Conservation (phyloP, 2,797 vertebrate species). For the Spinus olivaceus region DNA sequence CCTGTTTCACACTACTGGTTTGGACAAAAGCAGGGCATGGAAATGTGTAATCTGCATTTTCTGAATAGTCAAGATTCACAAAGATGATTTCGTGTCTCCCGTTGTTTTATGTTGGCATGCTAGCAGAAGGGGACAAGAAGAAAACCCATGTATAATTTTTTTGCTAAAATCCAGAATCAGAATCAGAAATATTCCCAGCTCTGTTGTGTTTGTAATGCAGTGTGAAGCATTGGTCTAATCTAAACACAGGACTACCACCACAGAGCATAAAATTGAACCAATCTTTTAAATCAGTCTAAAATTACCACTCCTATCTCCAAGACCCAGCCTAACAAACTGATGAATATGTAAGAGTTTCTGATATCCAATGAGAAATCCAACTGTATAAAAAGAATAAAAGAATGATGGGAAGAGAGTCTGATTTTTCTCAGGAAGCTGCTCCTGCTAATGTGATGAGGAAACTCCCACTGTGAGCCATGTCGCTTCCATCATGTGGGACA, state of each 20-base stretch:
- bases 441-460: slow-evolving; percentile 2
- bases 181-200: background rate
- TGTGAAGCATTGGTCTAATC: background rate
- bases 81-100: background rate
- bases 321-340: slow-evolving; percentile 1
- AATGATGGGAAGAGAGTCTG: background rate
- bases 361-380: slow-evolving; percentile 3
- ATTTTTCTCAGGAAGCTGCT: slow-evolving; percentile 15
- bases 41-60: slow-evolving; percentile 43
- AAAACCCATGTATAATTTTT: background rate
- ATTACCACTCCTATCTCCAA: background rate
- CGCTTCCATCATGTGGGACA: background rate
- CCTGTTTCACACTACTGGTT: background rate
- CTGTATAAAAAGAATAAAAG: background rate
- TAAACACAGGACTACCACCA: background rate
- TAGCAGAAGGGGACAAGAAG: background rate
- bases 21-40: slow-evolving; percentile 25
- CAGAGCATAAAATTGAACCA: background rate
- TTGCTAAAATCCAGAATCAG: background rate
- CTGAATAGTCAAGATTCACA: slow-evolving; percentile 28
- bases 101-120: background rate
- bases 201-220: background rate
- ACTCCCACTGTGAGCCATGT: background rate
- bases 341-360: slow-evolving; percentile 24
- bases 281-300: background rate